phyloP scores from a whole-genome alignment of 2,797 vertebrate genomes.

The Vultur gryphus region DNA sequence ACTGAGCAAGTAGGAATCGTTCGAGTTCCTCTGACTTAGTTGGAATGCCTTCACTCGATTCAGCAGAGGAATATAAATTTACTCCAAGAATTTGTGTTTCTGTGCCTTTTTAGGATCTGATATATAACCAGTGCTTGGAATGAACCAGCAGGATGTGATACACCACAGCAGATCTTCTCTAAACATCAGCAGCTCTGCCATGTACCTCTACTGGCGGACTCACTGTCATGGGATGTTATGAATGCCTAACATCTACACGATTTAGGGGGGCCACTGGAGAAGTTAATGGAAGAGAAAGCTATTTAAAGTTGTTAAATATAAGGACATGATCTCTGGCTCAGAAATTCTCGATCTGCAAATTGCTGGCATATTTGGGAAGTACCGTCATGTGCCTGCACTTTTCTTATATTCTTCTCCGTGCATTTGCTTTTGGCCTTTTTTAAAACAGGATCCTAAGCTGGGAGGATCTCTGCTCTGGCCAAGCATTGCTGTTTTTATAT shows the following conservation, averaged over 20 bases:
- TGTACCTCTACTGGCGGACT: background rate
- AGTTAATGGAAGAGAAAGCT: background rate
- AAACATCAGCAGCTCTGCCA: background rate
- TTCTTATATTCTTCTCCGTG: accelerated
- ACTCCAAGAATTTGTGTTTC: conserved; percentile 20
- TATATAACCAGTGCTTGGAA: background rate
- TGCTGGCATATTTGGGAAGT: background rate
- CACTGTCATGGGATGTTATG: background rate
- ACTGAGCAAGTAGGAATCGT: conserved; percentile 17
- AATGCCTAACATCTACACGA: background rate
- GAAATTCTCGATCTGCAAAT: background rate
- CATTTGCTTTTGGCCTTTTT: background rate
- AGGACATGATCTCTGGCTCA: background rate
- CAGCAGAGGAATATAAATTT: conserved; percentile 39
- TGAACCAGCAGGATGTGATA: accelerated
- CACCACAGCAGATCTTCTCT: background rate
- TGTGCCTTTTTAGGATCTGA: conserved; percentile 18
- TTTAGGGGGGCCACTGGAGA: background rate
- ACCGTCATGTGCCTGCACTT: background rate
- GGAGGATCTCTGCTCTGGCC: background rate
- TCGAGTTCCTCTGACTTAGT: conserved; percentile 41
- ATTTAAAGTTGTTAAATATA: background rate
- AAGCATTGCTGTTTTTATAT: background rate
- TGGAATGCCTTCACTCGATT: conserved; percentile 52
- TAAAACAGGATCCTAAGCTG: background rate